Base-by-base conservation (phyloP, 1,140 invertebrate species). In the Leptestheria dahalacensis region DNA sequence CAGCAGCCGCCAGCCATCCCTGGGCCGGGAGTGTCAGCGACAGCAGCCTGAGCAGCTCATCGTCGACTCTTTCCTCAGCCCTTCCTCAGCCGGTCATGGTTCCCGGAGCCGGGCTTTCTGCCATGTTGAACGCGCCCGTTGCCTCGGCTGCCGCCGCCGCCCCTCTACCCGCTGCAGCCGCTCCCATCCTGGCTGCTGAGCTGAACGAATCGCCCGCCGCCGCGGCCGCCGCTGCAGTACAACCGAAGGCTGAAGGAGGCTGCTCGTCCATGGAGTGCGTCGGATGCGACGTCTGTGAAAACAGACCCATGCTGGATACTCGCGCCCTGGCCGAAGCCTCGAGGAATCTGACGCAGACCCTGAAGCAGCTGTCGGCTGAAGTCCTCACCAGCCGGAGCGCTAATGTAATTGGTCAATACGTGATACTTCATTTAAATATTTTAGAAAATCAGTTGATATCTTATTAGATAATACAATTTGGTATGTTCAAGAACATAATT, bases 351-450 rank as follows among this genome's bases (percentile, higher is more conserved):
- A 92, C 90, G 46, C 88, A 92, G 70, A 94, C 91, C 21, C 73
- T 95, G 18, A 84, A 88, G 68, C 88, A 91, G 71, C 77, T 95
- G 52, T 92, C 88, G 20, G 88, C 88, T 63, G 87, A 91, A 74
- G 88, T 92, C 55, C 77, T 87, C 62, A 85, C 82, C 2, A 63
- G 46, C 62, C 48, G 33, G 50, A 63, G 46, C n/a, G 51, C 47
- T 50, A 61, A 65, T 61, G 62, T 65, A 65, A 59, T n/a, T n/a
- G n/a, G 33, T 26, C 9, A 10, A 9, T 50, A 4, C 18, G 21
- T 6, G 1, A 11, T 47, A 47, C 41, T 47, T 47, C 41, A 11
- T n/a, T n/a, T n/a, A n/a, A n/a, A n/a, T n/a, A n/a, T n/a, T n/a
- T n/a, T n/a, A n/a, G n/a, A n/a, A n/a, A 57, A 61, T 33, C 48